These are phyloP conservation scores for Leptinotarsa juncta DNA, from an alignment of 2,888 invertebrate species.

Conservation along the genomic window DNA sequence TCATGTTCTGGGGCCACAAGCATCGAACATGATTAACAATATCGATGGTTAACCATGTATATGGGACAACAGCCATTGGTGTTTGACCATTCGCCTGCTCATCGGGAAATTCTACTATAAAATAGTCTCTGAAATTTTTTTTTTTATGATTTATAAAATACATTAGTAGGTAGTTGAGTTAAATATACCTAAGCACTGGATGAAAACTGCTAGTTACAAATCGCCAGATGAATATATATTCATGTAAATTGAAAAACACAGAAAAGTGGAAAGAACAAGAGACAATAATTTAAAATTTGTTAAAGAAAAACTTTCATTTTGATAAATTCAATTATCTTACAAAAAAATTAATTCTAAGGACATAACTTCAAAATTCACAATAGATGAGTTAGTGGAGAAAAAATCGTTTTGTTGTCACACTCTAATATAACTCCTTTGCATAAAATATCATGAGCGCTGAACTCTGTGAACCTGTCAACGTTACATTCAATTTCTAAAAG, in stretches of 20 bases:
- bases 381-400: constrained; percentile 4
- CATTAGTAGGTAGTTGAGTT: not conserved
- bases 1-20: constrained; percentile 44
- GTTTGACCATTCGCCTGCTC: constrained; percentile 8
- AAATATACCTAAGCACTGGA: not conserved
- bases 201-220: not conserved
- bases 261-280: not conserved
- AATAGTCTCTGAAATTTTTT: constrained; percentile 17
- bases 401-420: not conserved
- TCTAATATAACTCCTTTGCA: constrained; percentile 22
- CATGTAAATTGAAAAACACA: not conserved
- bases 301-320: not conserved
- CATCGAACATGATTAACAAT: not conserved
- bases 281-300: not conserved
- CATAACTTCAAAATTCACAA: constrained; percentile 1
- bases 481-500: not conserved
- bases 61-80: constrained; percentile 23
- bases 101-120: constrained; percentile 29
- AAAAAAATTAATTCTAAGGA: not conserved
- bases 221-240: not conserved
- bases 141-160: not conserved
- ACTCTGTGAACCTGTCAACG: not conserved
- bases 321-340: not conserved
- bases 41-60: constrained; percentile 17
- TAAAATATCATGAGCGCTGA: constrained; percentile 4